Conservation (phyloP, 2,113 vertebrate genomes). For the Clarias macrocephalus region DNA sequence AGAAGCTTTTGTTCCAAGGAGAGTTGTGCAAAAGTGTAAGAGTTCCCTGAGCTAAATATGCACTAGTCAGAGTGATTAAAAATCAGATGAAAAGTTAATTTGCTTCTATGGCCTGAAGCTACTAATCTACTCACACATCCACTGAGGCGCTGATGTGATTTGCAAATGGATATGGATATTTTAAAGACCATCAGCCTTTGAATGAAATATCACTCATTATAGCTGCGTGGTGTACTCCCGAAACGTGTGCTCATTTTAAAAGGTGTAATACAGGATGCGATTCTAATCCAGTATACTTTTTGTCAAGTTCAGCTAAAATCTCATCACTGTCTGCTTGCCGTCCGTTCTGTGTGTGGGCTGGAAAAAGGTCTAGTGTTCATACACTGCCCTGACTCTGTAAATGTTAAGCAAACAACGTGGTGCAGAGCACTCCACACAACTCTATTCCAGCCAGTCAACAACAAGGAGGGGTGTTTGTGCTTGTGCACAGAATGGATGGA, state of each 20-base stretch:
- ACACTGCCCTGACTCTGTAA: too few relatives aligned
- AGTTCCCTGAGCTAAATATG: constrained; percentile 48
- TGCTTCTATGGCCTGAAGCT: constrained; percentile 51
- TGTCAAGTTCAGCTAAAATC: too few relatives aligned
- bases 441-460: too few relatives aligned
- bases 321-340: too few relatives aligned
- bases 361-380: too few relatives aligned
- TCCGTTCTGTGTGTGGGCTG: too few relatives aligned
- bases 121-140: constrained; percentile 52
- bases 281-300: too few relatives aligned
- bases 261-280: too few relatives aligned
- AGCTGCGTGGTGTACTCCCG: not conserved
- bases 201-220: constrained; percentile 30
- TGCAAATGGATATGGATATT: constrained; percentile 49
- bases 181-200: constrained; percentile 46
- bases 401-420: too few relatives aligned
- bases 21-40: constrained; percentile 36
- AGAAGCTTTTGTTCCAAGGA: constrained; percentile 42
- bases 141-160: constrained; percentile 46
- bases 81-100: constrained; percentile 57
- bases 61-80: constrained; percentile 53
- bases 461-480: too few relatives aligned
- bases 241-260: not conserved
- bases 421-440: too few relatives aligned
- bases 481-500: too few relatives aligned